Percentiles rank a stretch among this genome's conserved stretches.
phyloP scores from a whole-genome alignment of 2,797 vertebrate species.

The Uromys caudimaculatus region DNA sequence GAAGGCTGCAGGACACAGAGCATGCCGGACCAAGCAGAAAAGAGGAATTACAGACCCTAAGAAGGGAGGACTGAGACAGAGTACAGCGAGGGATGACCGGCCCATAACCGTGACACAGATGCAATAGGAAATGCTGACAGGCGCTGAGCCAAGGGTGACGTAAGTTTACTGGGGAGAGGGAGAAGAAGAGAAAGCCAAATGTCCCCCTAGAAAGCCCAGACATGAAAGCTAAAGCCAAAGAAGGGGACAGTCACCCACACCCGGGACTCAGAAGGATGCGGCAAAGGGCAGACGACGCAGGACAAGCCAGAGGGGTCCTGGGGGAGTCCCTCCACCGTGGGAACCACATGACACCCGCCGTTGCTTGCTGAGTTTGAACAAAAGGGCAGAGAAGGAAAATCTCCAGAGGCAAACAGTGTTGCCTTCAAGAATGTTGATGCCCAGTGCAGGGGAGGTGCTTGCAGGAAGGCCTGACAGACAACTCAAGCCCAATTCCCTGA shows the following conservation, averaged over 20 bases:
- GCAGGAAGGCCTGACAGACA: neutral
- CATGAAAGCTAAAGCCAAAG: neutral
- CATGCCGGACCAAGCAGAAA: neutral
- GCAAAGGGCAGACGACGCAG: neutral
- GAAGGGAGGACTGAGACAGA: neutral
- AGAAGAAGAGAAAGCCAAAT: neutral
- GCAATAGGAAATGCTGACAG: neutral
- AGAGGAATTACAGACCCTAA: neutral
- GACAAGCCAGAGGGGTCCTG: neutral
- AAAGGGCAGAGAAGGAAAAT: neutral
- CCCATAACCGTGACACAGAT: neutral
- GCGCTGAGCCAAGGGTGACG: neutral
- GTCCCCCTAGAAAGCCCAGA: neutral
- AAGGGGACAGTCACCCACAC: neutral
- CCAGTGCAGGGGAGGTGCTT: neutral
- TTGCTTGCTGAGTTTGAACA: neutral
- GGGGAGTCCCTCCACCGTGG: neutral
- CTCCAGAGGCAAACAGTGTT: neutral
- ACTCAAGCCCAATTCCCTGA: neutral
- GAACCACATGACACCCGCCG: rapidly evolving
- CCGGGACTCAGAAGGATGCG: neutral
- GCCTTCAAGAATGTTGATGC: neutral
- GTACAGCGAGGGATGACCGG: neutral
- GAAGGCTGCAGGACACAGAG: neutral
- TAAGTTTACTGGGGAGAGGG: neutral